A percentile compares a stretch with the other conserved stretches of the same genome.
Conservation (phyloP, 2,797 vertebrate species). For the Knipowitschia caucasica region DNA sequence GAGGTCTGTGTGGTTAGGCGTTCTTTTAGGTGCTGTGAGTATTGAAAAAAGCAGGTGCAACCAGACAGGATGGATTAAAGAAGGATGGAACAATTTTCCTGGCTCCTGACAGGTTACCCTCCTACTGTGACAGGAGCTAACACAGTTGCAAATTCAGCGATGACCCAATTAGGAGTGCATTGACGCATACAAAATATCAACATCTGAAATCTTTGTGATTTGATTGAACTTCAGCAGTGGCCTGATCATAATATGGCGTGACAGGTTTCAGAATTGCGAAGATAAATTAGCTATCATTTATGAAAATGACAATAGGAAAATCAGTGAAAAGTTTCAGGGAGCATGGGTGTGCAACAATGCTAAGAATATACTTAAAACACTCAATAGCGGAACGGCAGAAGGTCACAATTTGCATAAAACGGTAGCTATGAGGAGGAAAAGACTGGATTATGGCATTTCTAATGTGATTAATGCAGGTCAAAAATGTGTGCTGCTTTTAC, state of each 20-base stretch:
- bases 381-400: neutral
- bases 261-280: conserved; percentile 13
- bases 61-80: no score
- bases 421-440: neutral
- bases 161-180: conserved; percentile 39
- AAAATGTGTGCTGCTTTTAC: neutral
- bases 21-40: no score
- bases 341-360: neutral
- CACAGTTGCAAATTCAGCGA: conserved; percentile 33
- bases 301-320: conserved; percentile 9
- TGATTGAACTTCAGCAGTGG: conserved; percentile 11
- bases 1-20: no score
- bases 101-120: no score
- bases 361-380: neutral
- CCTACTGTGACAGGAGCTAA: no score
- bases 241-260: conserved; percentile 23
- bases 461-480: conserved; percentile 1
- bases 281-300: conserved; percentile 16
- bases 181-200: conserved; percentile 50
- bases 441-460: conserved; percentile 9
- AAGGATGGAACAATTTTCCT: no score
- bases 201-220: conserved; percentile 42
- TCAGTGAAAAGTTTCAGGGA: conserved; percentile 10
- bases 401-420: neutral
- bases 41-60: no score